Base-by-base conservation (phyloP, 2,888 invertebrate genomes). In the Camptogramma bilineatum region DNA sequence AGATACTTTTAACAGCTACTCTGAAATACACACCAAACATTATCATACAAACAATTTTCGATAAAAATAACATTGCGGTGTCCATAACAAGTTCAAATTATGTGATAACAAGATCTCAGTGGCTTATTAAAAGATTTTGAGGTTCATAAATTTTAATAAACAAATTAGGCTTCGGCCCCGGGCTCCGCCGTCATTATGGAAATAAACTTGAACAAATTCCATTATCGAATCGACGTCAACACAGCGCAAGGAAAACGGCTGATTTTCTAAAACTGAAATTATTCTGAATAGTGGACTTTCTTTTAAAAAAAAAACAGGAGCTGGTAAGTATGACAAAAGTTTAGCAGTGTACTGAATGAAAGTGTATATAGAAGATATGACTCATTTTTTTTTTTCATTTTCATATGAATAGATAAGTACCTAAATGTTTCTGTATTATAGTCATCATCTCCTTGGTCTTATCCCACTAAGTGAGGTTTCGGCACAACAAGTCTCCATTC, bases 191-290 rank as follows among this genome's bases (percentile, higher is more conserved):
- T 64, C 67, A 86, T 86, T 86, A 85, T 79, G 77, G 73, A 79
- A 79, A 81, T 80, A 82, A 84, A 85, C 78, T 80, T 78, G 79
- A 82, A 82, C 85, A 81, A 83, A 88, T 82, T 84, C 80, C 82
- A 85, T 86, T 83, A 77, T 66, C 74, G 68, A 59, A 62, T 69
- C 60, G 66, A 71, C 72, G 72, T 60, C 68, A 66, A 69, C 62
- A 72, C 80, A 81, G 82, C 68, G 69, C 78, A 80, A 79, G 74
- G 78, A 34, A 3, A 21, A 13, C 17, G 53, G 64, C 64, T 61
- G 42, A 21, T 31, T 31, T 18, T 42, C 13, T 59, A 9, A 9
- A 13, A 47, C 10, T n/a, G n/a, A 47, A 3, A 0, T 4, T 3
- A 19, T 47, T 8, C 13, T 39, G 13, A 39, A 13, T 13, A 13